Conservation (phyloP, 2,888 invertebrate genomes). For the Cyclophora albipunctata region DNA sequence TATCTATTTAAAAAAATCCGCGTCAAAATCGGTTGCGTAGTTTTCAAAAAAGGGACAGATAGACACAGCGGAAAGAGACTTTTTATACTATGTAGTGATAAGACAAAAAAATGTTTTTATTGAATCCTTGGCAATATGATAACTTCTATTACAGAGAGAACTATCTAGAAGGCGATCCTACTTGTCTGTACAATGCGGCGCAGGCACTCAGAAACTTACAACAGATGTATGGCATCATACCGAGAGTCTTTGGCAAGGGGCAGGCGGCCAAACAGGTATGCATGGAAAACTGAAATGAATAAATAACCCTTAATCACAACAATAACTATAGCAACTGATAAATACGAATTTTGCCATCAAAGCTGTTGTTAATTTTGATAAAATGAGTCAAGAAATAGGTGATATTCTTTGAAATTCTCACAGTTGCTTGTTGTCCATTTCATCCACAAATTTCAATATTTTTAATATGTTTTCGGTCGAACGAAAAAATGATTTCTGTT, state of each 20-base stretch:
- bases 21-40: too few relatives aligned
- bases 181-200: conserved; percentile 90
- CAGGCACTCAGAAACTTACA: conserved; percentile 90
- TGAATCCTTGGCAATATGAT: too few relatives aligned
- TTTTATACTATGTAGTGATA: too few relatives aligned
- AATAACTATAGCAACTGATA: neutral
- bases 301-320: neutral
- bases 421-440: neutral
- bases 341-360: neutral
- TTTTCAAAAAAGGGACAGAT: too few relatives aligned
- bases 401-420: neutral
- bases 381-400: neutral
- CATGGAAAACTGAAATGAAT: too few relatives aligned
- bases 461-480: neutral
- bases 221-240: conserved; percentile 91
- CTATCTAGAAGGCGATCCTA: conserved; percentile 91
- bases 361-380: neutral
- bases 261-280: conserved; percentile 83
- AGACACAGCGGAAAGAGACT: too few relatives aligned
- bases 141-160: conserved; percentile 78
- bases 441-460: neutral
- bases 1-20: too few relatives aligned
- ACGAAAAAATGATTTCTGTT: neutral
- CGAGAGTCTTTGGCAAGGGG: conserved; percentile 92
- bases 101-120: too few relatives aligned